These are phyloP conservation scores for Anolis carolinensis DNA, from an alignment of 2,113 vertebrate species.

Conservation along the genomic window DNA sequence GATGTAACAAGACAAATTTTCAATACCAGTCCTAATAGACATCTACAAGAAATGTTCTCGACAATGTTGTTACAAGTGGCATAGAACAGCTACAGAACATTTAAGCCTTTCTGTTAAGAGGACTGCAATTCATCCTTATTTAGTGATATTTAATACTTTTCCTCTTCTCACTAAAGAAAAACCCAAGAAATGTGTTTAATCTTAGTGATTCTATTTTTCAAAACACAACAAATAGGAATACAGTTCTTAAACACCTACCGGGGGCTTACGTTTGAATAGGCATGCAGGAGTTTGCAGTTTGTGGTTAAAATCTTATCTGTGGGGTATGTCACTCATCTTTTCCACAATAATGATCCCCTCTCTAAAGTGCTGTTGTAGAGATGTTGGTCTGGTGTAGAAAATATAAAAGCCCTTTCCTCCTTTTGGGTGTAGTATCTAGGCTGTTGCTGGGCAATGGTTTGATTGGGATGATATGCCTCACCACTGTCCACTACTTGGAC, in stretches of 20 bases:
- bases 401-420: background rate
- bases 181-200: background rate
- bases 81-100: background rate
- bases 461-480: too few relatives aligned
- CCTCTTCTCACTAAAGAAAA: background rate
- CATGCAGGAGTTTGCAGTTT: background rate
- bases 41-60: background rate
- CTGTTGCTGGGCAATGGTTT: too few relatives aligned
- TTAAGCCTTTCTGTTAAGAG: background rate
- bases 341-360: too few relatives aligned
- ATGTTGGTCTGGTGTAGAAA: background rate
- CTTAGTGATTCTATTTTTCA: background rate
- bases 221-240: background rate
- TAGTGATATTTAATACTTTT: too few relatives aligned
- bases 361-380: background rate
- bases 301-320: background rate
- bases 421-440: background rate
- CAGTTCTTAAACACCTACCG: background rate
- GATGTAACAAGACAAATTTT: constrained; percentile 5
- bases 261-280: background rate
- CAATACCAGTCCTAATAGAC: background rate
- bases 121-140: too few relatives aligned
- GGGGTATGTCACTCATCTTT: background rate
- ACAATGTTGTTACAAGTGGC: background rate
- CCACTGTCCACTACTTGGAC: too few relatives aligned